Evolutionary conservation across 1,140 invertebrate species (phyloP), one percentile per base, ranked within the genome.

Genomic region (Cryptotermes secundus): DNA sequence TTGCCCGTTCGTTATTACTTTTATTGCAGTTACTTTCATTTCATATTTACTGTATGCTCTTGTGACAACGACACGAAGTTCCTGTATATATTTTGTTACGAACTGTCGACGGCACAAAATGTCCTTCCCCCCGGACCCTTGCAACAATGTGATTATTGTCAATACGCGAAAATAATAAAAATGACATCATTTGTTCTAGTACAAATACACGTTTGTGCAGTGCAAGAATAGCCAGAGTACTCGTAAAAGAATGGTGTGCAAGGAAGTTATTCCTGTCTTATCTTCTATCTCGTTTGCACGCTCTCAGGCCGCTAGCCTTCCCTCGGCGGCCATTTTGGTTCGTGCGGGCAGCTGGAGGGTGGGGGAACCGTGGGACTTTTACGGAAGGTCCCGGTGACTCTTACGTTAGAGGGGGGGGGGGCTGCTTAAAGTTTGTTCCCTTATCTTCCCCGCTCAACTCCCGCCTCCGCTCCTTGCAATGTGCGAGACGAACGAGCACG

Each of bases 291-390:
- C n/a, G 26, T n/a, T 72, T 42, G 38, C 1, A 0, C n/a, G 26
- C 26, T 72, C 26, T 72, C 59, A 31, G n/a, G 59, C 59, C 59
- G 59, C 59, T 72, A 31, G 2, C 59, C n/a, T 72, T 2, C 59
- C 6, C 59, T 72, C n/a, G 59, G 59, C 59, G 26, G 59, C 59
- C 59, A 72, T 72, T 26, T 72, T 72, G 59, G 59, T 72, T 72
- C 26, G 59, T n/a, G 59, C 59, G 59, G 59, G 59, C 59, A 26
- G 59, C 31, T n/a, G 31, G 26, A 12, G 59, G n/a, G 26, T 4
- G 59, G 59, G 59, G 59, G n/a, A 49, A 72, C n/a, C 59, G 59
- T 72, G 59, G n/a, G 59, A 72, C 59, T 72, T 72, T 72, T n/a
- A 31, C 16, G 26, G 59, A 72, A 31, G 59, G 59, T 72, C 59